Evolutionary conservation across 2,888 invertebrate species (phyloP), one percentile per base, ranked within the genome.

Genomic region (Acrobasis consociella): DNA sequence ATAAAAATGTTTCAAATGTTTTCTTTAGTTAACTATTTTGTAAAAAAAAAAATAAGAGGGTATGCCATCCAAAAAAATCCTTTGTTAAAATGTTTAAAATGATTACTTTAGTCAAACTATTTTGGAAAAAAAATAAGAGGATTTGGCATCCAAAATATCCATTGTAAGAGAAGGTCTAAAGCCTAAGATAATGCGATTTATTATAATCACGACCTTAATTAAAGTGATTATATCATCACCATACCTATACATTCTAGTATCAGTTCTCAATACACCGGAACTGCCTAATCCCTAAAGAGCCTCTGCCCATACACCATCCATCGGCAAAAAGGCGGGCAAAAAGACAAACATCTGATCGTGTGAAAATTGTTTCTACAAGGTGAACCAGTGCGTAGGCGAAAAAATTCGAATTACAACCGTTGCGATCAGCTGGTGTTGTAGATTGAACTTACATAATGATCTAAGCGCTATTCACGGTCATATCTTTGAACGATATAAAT

Each of bases 311-410:
- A 55, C 38, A 10, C 16, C 31, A 55, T 64, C 63, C 60, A 64
- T 31, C 60, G 65, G 39, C 60, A 68, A 64, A 61, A 64, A 58
- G 49, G 15, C 13, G 9, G 10, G 22, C 58, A 77, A 77, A 72
- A 79, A 80, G 79, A 73, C 78, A 75, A 81, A 74, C 82, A 81
- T 79, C 75, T 77, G 75, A 73, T 74, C 85, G 85, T 88, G 86
- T 80, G 85, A 87, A 89, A 83, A 86, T 84, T 81, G 89, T 90
- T 89, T 85, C 67, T 65, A 74, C 91, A 89, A 91, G 91, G 91
- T 85, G 77, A 88, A 71, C 88, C 0, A 60, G 82, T 83, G 31
- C 62, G 51, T 77, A 76, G 78, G 76, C 62, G 71, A 52, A 60
- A 50, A 66, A 58, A 60, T 31, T 58, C 17, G 58, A 61, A 58